These are phyloP conservation scores for Coptotermes formosanus DNA, from an alignment of 1,140 invertebrate genomes.

Conservation along the genomic window DNA sequence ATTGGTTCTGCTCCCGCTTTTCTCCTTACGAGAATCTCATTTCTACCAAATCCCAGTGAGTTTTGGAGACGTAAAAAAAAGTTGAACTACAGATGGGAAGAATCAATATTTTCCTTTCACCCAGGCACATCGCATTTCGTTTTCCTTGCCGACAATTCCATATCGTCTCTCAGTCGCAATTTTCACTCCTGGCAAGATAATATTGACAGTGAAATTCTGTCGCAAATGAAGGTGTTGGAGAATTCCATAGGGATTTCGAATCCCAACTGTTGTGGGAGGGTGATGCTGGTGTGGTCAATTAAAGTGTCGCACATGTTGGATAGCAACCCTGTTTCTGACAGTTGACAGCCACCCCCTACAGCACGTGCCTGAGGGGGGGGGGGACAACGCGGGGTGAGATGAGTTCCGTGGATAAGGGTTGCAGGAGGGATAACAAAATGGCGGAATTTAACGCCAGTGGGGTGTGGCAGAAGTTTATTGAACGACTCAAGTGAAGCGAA, in stretches of 20 bases:
- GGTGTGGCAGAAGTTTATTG: constrained; percentile 15
- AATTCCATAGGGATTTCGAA: not conserved
- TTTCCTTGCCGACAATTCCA: not conserved
- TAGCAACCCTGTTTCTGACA: not conserved
- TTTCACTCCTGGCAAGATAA: not conserved
- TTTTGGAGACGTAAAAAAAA: not conserved
- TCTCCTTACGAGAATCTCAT: not conserved
- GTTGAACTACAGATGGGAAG: constrained; percentile 4
- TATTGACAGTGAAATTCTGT: constrained; percentile 17
- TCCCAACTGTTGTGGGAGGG: not conserved
- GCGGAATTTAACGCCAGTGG: constrained; percentile 13
- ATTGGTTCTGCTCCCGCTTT: not conserved
- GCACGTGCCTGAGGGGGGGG: constrained; percentile 2
- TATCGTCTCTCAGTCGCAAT: not conserved
- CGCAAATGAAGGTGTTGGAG: not conserved
- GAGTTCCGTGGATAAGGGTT: not conserved
- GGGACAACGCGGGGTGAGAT: not conserved
- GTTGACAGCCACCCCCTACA: not conserved
- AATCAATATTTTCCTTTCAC: constrained; percentile 19
- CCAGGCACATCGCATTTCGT: not conserved
- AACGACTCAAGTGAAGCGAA: not conserved
- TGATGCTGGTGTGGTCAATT: not conserved
- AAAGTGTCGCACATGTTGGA: constrained; percentile 14
- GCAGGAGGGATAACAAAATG: not conserved
- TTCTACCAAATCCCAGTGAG: not conserved